Evolutionary conservation across 35 echinoderm and acorn worm genomes (phyloP).

Genomic region (Strongylocentrotus purpuratus): DNA sequence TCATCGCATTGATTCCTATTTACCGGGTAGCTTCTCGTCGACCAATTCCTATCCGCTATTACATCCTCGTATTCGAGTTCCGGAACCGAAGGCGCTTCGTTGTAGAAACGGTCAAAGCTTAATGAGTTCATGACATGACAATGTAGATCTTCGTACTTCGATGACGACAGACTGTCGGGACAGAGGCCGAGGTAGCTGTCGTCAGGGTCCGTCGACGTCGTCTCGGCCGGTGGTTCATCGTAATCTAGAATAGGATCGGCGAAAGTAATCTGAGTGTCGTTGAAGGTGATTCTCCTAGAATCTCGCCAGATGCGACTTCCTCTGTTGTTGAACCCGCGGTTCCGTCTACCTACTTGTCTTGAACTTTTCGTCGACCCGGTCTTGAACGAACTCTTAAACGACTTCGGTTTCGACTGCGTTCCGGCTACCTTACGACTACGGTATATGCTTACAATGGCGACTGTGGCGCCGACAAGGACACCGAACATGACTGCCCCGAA

Average conservation of each 20-base stretch:
- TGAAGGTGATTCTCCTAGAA: conserved; percentile 44
- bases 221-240: conserved; percentile 12
- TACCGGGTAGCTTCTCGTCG: conserved; percentile 29
- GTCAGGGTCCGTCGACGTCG: conserved; percentile 32
- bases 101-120: conserved; percentile 41
- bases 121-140: conserved; percentile 20
- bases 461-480: not conserved
- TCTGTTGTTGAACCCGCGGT: not conserved
- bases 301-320: not conserved
- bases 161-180: conserved; percentile 46
- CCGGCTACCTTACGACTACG: conserved; percentile 27
- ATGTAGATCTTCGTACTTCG: conserved; percentile 35
- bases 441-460: conserved; percentile 33
- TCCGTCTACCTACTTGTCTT: not conserved
- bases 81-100: conserved; percentile 18
- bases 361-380: not conserved
- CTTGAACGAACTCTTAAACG: conserved; percentile 33
- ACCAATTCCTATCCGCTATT: conserved; percentile 31
- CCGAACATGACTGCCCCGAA: conserved; percentile 35
- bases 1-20: not conserved
- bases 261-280: conserved; percentile 48
- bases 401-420: conserved; percentile 30
- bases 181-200: conserved; percentile 39
- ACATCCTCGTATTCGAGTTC: conserved; percentile 45
- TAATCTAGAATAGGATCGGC: conserved; percentile 35